Conservation (phyloP, 2,113 vertebrate genomes). For the Coreoperca whiteheadi region DNA sequence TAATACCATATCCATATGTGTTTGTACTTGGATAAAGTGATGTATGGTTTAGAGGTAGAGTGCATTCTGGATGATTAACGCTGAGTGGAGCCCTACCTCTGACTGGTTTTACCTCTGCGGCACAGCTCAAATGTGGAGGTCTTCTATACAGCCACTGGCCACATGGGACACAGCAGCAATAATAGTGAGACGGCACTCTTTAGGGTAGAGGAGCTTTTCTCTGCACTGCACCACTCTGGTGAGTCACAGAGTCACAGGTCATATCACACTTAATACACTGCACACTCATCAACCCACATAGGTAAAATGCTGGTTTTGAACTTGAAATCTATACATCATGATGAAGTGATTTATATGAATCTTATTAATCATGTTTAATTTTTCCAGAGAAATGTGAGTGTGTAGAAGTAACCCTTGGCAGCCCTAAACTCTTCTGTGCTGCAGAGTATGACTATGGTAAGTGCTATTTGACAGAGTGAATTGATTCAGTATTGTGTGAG, state of each 20-base stretch:
- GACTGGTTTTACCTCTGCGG: conserved; percentile 59
- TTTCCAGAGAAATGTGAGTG: conserved; percentile 94
- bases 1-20: conserved; percentile 2
- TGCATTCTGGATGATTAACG: conserved; percentile 50
- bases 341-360: neutral
- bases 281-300: conserved; percentile 23
- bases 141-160: conserved; percentile 62
- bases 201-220: conserved; percentile 94
- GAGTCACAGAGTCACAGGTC: conserved; percentile 77
- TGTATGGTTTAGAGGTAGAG: conserved; percentile 8
- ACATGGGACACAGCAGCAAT: conserved; percentile 78
- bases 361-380: conserved; percentile 33
- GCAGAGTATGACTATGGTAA: conserved; percentile 95
- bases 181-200: conserved; percentile 86
- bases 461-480: neutral
- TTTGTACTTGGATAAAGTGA: conserved; percentile 14
- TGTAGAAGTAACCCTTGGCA: conserved; percentile 90
- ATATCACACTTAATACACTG: conserved; percentile 39
- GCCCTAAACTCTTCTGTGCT: conserved; percentile 90
- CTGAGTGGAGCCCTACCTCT: conserved; percentile 34
- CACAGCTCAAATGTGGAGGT: conserved; percentile 74
- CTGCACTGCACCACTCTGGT: conserved; percentile 96
- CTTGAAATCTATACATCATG: neutral
- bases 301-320: conserved; percentile 21
- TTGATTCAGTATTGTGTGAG: conserved; percentile 1